phyloP scores from a whole-genome alignment of 2,797 vertebrate species.

The Manis pentadactyla region DNA sequence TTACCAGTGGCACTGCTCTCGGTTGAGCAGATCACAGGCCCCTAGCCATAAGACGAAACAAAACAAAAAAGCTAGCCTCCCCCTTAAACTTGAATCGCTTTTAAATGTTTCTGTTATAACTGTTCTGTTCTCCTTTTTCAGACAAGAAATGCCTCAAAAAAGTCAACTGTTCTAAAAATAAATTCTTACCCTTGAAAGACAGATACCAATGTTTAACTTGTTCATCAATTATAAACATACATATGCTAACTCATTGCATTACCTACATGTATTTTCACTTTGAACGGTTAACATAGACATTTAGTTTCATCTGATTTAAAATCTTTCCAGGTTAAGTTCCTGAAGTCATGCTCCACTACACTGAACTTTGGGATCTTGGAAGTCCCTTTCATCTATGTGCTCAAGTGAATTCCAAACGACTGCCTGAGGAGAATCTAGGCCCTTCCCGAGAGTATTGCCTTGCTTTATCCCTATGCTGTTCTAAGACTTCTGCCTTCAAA shows the following conservation, averaged over 20 bases:
- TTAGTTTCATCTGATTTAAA: constrained; percentile 30
- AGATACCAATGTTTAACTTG: constrained; percentile 39
- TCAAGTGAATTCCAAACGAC: neutral
- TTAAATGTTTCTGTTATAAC: neutral
- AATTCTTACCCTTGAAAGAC: constrained; percentile 42
- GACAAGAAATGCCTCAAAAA: constrained; percentile 19
- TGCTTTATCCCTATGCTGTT: neutral
- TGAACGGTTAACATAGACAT: neutral
- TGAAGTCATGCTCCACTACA: neutral
- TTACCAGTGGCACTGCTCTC: neutral
- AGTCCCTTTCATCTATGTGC: neutral
- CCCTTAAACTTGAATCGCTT: constrained; percentile 27
- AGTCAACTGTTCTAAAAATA: constrained; percentile 48
- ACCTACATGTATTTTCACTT: neutral
- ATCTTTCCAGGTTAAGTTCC: neutral
- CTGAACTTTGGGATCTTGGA: neutral
- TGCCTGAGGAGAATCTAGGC: neutral
- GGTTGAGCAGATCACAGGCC: neutral
- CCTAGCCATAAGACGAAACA: neutral
- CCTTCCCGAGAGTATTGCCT: neutral
- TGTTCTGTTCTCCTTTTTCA: neutral
- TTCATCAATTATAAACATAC: neutral
- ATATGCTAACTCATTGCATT: neutral
- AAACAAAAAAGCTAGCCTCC: neutral
- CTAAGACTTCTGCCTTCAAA: neutral